Conservation (phyloP, 2,113 vertebrate genomes). For the Perca flavescens region DNA sequence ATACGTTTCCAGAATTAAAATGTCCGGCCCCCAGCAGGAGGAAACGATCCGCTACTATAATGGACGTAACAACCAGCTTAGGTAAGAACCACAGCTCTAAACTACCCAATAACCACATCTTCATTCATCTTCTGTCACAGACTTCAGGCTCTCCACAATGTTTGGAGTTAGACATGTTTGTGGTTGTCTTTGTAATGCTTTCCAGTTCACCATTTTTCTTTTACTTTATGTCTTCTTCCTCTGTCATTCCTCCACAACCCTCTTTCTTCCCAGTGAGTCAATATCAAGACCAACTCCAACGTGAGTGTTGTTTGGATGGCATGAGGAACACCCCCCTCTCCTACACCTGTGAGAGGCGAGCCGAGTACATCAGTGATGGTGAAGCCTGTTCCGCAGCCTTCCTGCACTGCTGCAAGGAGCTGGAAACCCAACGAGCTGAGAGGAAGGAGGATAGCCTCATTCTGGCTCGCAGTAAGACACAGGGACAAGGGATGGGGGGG, state of each 20-base stretch:
- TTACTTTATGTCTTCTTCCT: neutral
- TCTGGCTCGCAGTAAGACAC: constrained; percentile 78
- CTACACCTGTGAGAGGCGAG: constrained; percentile 82
- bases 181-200: no score
- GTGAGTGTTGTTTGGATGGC: constrained; percentile 87
- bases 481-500: neutral
- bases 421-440: constrained; percentile 33
- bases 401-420: constrained; percentile 85
- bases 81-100: constrained; percentile 45
- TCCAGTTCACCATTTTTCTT: no score
- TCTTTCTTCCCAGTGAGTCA: constrained; percentile 72
- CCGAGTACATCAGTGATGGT: constrained; percentile 79
- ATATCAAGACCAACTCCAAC: constrained; percentile 64
- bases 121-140: neutral
- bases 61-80: constrained; percentile 67
- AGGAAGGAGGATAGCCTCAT: constrained; percentile 31
- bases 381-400: constrained; percentile 83
- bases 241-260: neutral
- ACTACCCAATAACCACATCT: neutral
- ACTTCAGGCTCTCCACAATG: neutral
- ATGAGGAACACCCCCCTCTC: constrained; percentile 82
- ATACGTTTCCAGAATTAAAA: constrained; percentile 66
- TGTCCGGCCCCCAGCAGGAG: constrained; percentile 63
- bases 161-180: neutral
- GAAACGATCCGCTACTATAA: constrained; percentile 60